Conservation (phyloP, 1,140 invertebrate genomes). For the Scaptomyza montana region DNA sequence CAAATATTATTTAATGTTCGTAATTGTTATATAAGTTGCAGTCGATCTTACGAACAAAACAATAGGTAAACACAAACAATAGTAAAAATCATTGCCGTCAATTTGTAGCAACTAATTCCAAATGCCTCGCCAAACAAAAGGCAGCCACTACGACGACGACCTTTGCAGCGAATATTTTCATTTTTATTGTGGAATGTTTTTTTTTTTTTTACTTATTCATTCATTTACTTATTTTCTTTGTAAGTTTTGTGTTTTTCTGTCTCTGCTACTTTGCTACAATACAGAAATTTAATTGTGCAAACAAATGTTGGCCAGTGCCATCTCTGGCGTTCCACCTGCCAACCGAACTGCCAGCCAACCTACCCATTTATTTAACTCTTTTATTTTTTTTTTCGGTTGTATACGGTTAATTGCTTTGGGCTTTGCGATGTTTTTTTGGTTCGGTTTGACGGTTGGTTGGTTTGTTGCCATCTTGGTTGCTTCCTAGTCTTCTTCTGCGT, state of each 20-base stretch:
- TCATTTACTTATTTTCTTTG: constrained; percentile 19
- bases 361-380: constrained; percentile 36
- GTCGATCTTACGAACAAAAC: constrained; percentile 34
- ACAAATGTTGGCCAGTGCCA: constrained; percentile 59
- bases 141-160: constrained; percentile 22
- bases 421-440: constrained; percentile 13
- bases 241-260: background rate
- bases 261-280: background rate
- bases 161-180: constrained; percentile 47
- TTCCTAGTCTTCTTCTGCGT: constrained; percentile 59
- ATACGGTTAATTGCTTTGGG: constrained; percentile 73
- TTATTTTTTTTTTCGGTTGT: constrained; percentile 39
- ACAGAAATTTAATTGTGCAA: constrained; percentile 67
- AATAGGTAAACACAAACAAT: constrained; percentile 27
- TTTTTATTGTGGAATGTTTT: constrained; percentile 11
- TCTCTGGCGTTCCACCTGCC: constrained; percentile 27
- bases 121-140: constrained; percentile 62
- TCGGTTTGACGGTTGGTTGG: constrained; percentile 12
- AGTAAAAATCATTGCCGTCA: constrained; percentile 58
- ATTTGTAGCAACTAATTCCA: constrained; percentile 73
- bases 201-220: constrained; percentile 2
- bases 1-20: constrained; percentile 46
- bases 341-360: background rate
- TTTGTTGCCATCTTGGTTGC: constrained; percentile 32
- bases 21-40: constrained; percentile 44